Evolutionary conservation across 2,113 vertebrate genomes (phyloP).

Genomic region (Callopanchax toddi): DNA sequence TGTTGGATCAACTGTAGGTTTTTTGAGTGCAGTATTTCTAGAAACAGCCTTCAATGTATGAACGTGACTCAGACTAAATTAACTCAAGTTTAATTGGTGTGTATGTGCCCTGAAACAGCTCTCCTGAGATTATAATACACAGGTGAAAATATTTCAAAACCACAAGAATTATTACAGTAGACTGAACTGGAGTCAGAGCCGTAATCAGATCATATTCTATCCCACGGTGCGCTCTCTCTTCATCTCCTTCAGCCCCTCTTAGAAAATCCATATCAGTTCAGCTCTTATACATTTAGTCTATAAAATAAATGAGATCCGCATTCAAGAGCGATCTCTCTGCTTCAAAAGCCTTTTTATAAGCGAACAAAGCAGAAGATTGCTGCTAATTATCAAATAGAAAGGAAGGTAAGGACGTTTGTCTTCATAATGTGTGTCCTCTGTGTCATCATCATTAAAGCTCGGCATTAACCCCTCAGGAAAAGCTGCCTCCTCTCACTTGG

Average conservation of each 20-base stretch:
- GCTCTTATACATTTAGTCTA: neutral
- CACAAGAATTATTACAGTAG: conserved; percentile 9
- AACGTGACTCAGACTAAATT: neutral
- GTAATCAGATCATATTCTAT: conserved; percentile 21
- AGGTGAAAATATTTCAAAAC: conserved; percentile 8
- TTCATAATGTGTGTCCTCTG: neutral
- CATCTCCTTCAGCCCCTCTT: conserved; percentile 5
- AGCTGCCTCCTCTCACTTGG: conserved; percentile 8
- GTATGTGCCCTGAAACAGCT: too few relatives aligned
- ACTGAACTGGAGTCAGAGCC: neutral
- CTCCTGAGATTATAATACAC: neutral
- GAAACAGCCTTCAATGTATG: neutral
- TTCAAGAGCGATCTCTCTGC: conserved; percentile 6
- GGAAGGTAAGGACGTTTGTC: conserved; percentile 7
- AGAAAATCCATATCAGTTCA: neutral
- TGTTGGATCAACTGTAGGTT: too few relatives aligned
- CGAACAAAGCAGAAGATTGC: conserved; percentile 25
- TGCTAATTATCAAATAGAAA: conserved; percentile 33
- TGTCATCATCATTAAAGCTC: conserved; percentile 31
- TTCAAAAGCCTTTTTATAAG: conserved; percentile 14
- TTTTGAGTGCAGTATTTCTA: neutral
- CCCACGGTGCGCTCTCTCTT: conserved; percentile 10
- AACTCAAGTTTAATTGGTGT: neutral
- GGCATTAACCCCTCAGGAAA: conserved; percentile 10
- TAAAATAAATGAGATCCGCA: conserved; percentile 28